Percentiles rank a stretch among this genome's conserved stretches.
phyloP scores from a whole-genome alignment of 1,140 invertebrate genomes.

The Scaptomyza hsui region DNA sequence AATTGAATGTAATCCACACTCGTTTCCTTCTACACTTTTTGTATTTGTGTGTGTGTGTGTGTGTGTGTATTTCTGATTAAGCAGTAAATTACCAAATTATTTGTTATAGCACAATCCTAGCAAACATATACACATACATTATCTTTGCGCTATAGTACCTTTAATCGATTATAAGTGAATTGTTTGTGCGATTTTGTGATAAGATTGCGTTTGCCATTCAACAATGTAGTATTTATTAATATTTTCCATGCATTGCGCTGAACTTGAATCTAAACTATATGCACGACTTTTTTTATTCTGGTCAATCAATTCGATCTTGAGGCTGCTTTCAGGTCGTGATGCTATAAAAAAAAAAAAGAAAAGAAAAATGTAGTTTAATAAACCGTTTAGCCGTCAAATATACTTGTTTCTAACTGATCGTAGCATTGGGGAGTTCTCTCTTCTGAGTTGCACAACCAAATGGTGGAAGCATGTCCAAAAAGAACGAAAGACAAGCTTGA shows the following conservation, averaged over 20 bases:
- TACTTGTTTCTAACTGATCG: constrained; percentile 66
- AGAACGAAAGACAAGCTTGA: constrained; percentile 38
- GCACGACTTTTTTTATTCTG: background rate
- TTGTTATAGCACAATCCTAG: background rate
- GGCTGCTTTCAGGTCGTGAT: too few relatives aligned
- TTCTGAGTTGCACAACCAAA: constrained; percentile 50
- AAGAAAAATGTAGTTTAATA: constrained; percentile 30
- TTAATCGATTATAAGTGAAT: constrained; percentile 1
- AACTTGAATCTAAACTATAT: background rate
- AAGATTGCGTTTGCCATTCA: background rate
- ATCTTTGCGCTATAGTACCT: background rate
- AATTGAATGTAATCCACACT: background rate
- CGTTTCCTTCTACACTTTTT: background rate
- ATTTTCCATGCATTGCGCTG: background rate
- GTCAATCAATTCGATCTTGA: too few relatives aligned
- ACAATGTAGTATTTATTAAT: background rate
- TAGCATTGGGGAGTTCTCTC: constrained; percentile 55
- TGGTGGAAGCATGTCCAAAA: constrained; percentile 42
- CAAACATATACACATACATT: background rate
- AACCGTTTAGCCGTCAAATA: constrained; percentile 47
- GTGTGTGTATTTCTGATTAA: too few relatives aligned
- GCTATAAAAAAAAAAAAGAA: constrained; percentile 1
- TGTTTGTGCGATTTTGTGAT: constrained; percentile 11
- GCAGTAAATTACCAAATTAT: background rate
- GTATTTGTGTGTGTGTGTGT: too few relatives aligned